These are phyloP conservation scores for Drosophila hamatofila DNA, from an alignment of 2,888 invertebrate genomes.

Conservation along the genomic window DNA sequence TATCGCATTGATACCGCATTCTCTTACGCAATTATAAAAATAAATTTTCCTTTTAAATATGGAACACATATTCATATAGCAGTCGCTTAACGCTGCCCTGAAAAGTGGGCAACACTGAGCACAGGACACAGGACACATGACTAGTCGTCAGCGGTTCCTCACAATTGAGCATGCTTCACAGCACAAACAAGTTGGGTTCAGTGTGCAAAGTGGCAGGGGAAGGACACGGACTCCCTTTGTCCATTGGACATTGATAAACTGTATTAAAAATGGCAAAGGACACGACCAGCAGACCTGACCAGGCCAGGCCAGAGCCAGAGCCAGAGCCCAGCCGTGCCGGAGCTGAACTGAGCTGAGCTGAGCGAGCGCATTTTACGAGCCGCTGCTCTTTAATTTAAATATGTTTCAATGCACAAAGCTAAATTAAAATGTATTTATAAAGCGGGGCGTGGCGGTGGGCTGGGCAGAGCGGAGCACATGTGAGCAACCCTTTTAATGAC, in stretches of 20 bases:
- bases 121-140: constrained; percentile 14
- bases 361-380: constrained; percentile 76
- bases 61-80: neutral
- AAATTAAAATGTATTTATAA: constrained; percentile 78
- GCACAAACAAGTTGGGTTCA: constrained; percentile 66
- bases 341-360: constrained; percentile 7
- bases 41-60: neutral
- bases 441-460: constrained; percentile 3
- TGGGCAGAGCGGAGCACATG: constrained; percentile 3
- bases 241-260: constrained; percentile 71
- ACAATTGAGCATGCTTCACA: constrained; percentile 70
- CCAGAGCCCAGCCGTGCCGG: too few species aligned
- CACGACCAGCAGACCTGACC: constrained; percentile 23
- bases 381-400: constrained; percentile 79
- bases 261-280: constrained; percentile 67
- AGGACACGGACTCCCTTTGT: constrained; percentile 23
- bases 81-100: neutral
- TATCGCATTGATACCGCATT: neutral
- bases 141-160: constrained; percentile 36
- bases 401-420: constrained; percentile 81
- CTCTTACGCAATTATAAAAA: neutral
- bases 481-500: constrained; percentile 67
- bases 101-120: constrained; percentile 12
- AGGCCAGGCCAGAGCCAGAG: neutral
- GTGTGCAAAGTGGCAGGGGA: neutral